These are phyloP conservation scores for Cladopsammia gracilis DNA, from an alignment of 64 coral and sea anemone genomes.

Conservation along the genomic window DNA sequence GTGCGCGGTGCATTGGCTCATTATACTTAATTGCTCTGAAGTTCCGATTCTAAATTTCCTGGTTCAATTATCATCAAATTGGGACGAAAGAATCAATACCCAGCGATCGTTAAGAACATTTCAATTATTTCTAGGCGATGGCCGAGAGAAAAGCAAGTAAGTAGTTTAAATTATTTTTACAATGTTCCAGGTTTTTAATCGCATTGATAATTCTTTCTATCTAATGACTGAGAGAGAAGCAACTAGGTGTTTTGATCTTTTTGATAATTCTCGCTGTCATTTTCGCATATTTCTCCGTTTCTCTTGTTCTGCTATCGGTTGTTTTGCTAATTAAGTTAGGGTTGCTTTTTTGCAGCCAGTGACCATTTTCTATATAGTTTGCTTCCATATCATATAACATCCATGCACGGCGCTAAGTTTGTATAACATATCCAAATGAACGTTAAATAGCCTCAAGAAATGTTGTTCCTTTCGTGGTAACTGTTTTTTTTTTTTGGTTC, in stretches of 20 bases:
- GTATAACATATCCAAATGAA: too few relatives aligned
- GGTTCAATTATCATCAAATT: background rate
- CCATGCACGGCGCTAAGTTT: too few relatives aligned
- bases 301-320: too few relatives aligned
- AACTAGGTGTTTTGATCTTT: background rate
- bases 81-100: background rate
- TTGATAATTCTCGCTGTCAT: background rate
- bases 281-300: background rate
- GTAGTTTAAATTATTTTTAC: background rate
- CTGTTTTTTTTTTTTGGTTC: too few relatives aligned
- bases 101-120: background rate
- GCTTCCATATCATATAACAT: too few relatives aligned
- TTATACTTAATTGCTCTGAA: background rate
- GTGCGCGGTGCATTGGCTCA: background rate
- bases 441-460: too few relatives aligned
- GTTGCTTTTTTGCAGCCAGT: too few relatives aligned
- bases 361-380: too few relatives aligned
- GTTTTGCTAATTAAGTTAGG: too few relatives aligned
- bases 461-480: too few relatives aligned
- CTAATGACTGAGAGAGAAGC: background rate
- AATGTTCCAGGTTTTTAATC: background rate
- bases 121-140: background rate
- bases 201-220: background rate
- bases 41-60: background rate
- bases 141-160: constrained; percentile 11